phyloP scores from a whole-genome alignment of 2,797 vertebrate species.

The Trachops cirrhosus region DNA sequence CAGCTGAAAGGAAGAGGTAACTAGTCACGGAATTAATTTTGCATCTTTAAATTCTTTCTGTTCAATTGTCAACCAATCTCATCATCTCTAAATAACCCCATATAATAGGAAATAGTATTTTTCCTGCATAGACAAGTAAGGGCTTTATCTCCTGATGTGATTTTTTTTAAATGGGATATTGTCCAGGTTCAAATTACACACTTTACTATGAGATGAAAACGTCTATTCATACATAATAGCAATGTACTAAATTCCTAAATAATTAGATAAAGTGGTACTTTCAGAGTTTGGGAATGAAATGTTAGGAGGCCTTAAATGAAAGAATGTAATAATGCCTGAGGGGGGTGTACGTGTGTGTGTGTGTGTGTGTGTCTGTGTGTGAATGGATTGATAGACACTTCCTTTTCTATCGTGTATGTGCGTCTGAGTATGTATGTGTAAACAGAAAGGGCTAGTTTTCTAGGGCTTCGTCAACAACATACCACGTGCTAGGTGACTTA shows the following conservation, averaged over 20 bases:
- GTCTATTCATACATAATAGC: neutral
- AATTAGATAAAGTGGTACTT: neutral
- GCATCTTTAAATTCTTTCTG: neutral
- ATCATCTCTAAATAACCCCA: neutral
- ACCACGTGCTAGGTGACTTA: neutral
- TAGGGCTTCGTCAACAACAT: neutral
- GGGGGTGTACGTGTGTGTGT: neutral
- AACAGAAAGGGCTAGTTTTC: neutral
- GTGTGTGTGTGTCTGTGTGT: neutral
- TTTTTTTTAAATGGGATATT: neutral
- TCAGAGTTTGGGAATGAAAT: neutral
- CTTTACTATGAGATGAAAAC: neutral
- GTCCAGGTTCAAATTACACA: neutral
- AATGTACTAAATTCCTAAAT: neutral
- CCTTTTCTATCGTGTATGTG: neutral
- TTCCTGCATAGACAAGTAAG: neutral
- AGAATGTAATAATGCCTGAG: neutral
- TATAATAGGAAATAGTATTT: neutral
- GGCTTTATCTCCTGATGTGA: neutral
- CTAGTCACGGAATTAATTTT: neutral
- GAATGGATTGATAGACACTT: neutral
- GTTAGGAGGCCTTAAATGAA: neutral
- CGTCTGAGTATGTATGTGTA: neutral
- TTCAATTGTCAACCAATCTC: neutral
- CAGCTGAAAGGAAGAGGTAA: neutral